Percentiles rank a stretch among this genome's conserved stretches.
Evolutionary conservation across 2,113 vertebrate species (phyloP).

Genomic region (Microtus richardsoni): DNA sequence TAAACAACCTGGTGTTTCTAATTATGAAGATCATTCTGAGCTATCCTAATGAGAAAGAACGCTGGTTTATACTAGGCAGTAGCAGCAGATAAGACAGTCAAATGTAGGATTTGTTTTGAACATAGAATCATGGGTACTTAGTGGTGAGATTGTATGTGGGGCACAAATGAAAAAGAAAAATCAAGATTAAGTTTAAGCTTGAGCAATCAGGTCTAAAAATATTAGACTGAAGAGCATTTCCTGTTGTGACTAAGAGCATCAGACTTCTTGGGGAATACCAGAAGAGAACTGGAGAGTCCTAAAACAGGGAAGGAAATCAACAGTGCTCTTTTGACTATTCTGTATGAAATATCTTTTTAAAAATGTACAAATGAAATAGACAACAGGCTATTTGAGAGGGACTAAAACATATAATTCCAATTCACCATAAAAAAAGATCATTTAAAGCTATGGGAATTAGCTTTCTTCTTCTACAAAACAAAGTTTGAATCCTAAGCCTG

Average conservation of each 20-base stretch:
- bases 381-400: background rate
- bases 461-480: background rate
- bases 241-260: background rate
- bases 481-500: background rate
- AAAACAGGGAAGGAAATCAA: background rate
- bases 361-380: slow-evolving; percentile 8
- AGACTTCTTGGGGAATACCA: background rate
- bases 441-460: background rate
- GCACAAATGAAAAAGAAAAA: background rate
- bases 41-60: background rate
- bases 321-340: background rate
- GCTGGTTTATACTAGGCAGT: background rate
- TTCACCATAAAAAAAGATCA: background rate
- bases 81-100: background rate
- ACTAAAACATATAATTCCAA: background rate
- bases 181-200: slow-evolving; percentile 1
- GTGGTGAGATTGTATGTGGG: background rate
- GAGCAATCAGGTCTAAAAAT: background rate
- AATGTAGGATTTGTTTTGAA: background rate
- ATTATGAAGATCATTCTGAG: background rate
- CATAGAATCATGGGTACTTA: background rate
- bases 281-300: slow-evolving; percentile 6
- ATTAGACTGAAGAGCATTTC: background rate
- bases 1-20: background rate
- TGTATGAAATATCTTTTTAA: background rate